Conservation (phyloP, 2,888 invertebrate species). For the Tribolium freemani region DNA sequence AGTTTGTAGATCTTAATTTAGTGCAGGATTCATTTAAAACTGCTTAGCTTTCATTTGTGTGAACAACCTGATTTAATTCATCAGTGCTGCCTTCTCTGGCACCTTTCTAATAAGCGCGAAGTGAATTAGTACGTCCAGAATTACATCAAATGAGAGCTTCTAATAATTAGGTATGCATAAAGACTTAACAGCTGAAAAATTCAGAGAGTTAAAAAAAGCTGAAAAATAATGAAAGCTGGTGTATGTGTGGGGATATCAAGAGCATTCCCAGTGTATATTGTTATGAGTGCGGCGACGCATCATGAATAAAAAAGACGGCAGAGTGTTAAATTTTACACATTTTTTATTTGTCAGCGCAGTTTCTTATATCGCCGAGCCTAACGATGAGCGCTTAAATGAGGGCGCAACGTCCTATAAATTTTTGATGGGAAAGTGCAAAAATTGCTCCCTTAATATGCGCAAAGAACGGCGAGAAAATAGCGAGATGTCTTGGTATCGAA, state of each 20-base stretch:
- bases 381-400: conserved; percentile 19
- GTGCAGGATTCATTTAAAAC: neutral
- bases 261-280: conserved; percentile 3
- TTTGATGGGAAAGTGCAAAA: conserved; percentile 28
- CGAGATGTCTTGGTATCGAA: conserved; percentile 6
- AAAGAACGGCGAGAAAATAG: conserved; percentile 14
- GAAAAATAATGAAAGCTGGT: conserved; percentile 17
- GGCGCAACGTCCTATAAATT: conserved; percentile 22
- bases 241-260: conserved; percentile 6
- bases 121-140: neutral
- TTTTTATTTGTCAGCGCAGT: conserved; percentile 29
- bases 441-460: conserved; percentile 26
- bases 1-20: conserved; percentile 7
- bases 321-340: conserved; percentile 32
- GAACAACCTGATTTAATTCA: conserved; percentile 5
- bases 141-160: neutral
- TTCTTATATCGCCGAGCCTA: conserved; percentile 24
- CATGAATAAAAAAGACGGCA: conserved; percentile 23
- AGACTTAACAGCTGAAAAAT: neutral
- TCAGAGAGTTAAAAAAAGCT: neutral
- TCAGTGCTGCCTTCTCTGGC: neutral
- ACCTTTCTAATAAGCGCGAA: neutral
- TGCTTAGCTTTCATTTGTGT: conserved; percentile 8
- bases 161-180: too few species aligned
- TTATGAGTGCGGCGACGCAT: conserved; percentile 21